A percentile compares a stretch with the other conserved stretches of the same genome.
Evolutionary conservation across 2,113 vertebrate genomes (phyloP).

Genomic region (Gobio gobio): DNA sequence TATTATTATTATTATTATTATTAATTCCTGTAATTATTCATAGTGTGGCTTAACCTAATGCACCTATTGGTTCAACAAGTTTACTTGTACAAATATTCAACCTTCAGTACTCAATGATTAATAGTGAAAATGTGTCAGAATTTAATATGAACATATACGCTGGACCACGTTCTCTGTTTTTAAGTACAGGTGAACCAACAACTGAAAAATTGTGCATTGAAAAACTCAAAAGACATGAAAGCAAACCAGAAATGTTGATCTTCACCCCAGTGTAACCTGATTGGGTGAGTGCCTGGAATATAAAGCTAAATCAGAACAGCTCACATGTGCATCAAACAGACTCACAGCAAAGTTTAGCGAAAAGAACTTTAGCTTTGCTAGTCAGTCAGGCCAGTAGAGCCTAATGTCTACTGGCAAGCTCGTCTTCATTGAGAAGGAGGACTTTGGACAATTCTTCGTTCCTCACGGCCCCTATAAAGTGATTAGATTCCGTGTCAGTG

Average conservation of each 20-base stretch:
- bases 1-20: no score
- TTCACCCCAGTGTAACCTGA: not conserved
- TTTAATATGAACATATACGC: not conserved
- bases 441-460: constrained; percentile 38
- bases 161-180: not conserved
- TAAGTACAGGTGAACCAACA: constrained; percentile 30
- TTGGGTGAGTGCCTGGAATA: not conserved
- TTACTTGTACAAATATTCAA: not conserved
- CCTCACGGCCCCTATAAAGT: constrained; percentile 39
- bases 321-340: not conserved
- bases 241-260: constrained; percentile 29
- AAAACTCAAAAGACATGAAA: constrained; percentile 38
- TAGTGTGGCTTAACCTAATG: not conserved
- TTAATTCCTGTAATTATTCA: not conserved
- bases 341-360: not conserved
- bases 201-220: not conserved
- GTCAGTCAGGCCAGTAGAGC: constrained; percentile 3
- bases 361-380: constrained; percentile 23
- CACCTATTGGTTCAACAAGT: not conserved
- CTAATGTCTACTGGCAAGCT: constrained; percentile 52
- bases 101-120: constrained; percentile 1
- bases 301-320: constrained; percentile 24
- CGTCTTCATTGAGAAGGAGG: constrained; percentile 17
- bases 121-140: not conserved
- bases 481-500: constrained; percentile 48